A percentile compares a stretch with the other conserved stretches of the same genome.
Conservation (phyloP, 2,113 vertebrate species). For the Eulacestoma nigropectus region DNA sequence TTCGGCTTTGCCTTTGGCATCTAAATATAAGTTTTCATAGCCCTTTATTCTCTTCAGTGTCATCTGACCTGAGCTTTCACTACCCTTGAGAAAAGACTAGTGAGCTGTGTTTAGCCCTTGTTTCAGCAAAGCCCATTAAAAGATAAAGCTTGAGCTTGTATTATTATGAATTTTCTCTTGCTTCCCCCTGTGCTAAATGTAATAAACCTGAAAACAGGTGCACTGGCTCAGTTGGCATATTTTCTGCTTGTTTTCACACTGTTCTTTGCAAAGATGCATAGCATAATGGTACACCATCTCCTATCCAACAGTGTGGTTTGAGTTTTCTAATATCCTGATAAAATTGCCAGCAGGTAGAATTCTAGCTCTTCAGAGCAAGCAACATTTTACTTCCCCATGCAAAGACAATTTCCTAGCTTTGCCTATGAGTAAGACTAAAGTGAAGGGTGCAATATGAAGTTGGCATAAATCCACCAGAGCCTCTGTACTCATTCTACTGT, state of each 20-base stretch:
- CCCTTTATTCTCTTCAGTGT: background rate
- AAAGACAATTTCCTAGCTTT: background rate
- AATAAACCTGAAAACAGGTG: slow-evolving; percentile 44
- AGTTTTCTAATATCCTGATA: background rate
- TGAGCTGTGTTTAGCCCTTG: background rate
- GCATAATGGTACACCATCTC: background rate
- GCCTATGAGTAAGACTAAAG: background rate
- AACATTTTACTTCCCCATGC: background rate
- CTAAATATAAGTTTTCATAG: background rate
- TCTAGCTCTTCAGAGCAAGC: background rate
- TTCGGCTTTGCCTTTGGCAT: background rate
- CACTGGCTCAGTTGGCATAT: background rate
- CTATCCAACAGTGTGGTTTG: background rate
- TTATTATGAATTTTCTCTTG: slow-evolving; percentile 5
- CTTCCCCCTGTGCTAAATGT: background rate
- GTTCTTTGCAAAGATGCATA: background rate
- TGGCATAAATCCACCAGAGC: background rate
- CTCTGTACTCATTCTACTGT: background rate
- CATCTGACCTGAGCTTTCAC: background rate
- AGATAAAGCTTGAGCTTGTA: background rate
- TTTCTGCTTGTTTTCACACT: background rate
- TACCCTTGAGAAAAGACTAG: background rate
- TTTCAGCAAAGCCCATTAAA: slow-evolving; percentile 11
- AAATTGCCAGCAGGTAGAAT: background rate
- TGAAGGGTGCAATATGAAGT: background rate